phyloP scores from a whole-genome alignment of 2,113 vertebrate species.

The Callocephalon fimbriatum region DNA sequence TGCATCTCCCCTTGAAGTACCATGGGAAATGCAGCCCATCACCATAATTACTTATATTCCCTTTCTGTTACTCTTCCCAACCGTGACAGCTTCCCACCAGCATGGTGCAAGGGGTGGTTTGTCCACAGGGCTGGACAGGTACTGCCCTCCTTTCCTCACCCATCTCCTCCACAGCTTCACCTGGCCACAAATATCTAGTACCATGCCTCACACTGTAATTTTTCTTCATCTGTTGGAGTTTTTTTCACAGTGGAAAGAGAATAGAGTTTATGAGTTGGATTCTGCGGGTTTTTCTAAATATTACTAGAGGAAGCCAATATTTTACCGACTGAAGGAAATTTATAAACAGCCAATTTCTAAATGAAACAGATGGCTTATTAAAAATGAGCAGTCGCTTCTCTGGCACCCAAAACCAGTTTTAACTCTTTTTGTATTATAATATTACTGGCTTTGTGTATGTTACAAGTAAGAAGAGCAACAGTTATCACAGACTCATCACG shows the following conservation, averaged over 20 bases:
- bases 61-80: not conserved
- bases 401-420: constrained; percentile 15
- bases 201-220: not conserved
- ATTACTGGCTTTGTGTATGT: constrained; percentile 3
- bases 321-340: constrained; percentile 39
- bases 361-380: constrained; percentile 67
- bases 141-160: not conserved
- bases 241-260: not conserved
- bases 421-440: constrained; percentile 33
- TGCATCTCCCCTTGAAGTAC: not conserved
- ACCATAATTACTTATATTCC: not conserved
- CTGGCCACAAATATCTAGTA: not conserved
- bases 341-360: constrained; percentile 61
- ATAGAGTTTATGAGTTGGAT: constrained; percentile 18
- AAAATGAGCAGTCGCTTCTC: constrained; percentile 63
- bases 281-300: not conserved
- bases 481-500: not conserved
- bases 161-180: not conserved
- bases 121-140: not conserved
- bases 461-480: not conserved
- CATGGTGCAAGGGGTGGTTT: not conserved
- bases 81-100: not conserved
- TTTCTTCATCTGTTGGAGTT: not conserved
- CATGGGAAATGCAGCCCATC: not conserved
- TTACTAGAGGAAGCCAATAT: constrained; percentile 1